Base-by-base conservation (phyloP, 2,888 invertebrate genomes). In the Podabrus alpinus region DNA sequence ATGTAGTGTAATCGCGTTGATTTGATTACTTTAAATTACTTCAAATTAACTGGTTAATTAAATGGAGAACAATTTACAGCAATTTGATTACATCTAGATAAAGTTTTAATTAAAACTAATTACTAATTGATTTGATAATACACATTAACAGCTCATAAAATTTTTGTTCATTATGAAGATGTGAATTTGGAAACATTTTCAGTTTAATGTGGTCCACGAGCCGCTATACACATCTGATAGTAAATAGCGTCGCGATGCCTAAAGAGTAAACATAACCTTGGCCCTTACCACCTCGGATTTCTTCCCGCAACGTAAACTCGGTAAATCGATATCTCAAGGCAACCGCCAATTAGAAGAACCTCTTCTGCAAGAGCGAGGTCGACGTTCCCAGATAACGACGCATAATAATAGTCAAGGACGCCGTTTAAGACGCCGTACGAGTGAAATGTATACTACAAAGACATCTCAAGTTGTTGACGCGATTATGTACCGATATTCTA, bases 291-390 rank as follows among this genome's bases (percentile, higher is more conserved):
- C 19, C 67, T 66, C 59, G 61, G 15, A 17, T 61, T 64, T 29
- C 73, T 21, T 64, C 69, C 67, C 69, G 74, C 70, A 67, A 66
- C 59, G 19, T 64, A 9, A 59, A 21, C 70, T 64, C 59, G 59
- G 69, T 64, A 68, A 66, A 68, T 74, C 74, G 74, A 74, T 74
- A 74, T 64, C 29, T 70, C 74, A 67, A 69, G 69, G 74, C 66
- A 67, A 60, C 66, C 59, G 67, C 68, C 69, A 64, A 45, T 67
- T 68, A 60, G 59, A 66, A 66, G 45, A 74, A 67, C 70, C 70
- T 70, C 67, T 66, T 64, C 29, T 59, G 74, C 74, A 74, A 74
- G 67, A 70, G 67, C 60, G 67, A 74, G 74, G 74, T 74, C 74
- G 74, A 67, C 69, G 74, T 69, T 69, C 64, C 67, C 62, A 62